phyloP scores from a whole-genome alignment of 2,797 vertebrate species.

The Amblyraja radiata region DNA sequence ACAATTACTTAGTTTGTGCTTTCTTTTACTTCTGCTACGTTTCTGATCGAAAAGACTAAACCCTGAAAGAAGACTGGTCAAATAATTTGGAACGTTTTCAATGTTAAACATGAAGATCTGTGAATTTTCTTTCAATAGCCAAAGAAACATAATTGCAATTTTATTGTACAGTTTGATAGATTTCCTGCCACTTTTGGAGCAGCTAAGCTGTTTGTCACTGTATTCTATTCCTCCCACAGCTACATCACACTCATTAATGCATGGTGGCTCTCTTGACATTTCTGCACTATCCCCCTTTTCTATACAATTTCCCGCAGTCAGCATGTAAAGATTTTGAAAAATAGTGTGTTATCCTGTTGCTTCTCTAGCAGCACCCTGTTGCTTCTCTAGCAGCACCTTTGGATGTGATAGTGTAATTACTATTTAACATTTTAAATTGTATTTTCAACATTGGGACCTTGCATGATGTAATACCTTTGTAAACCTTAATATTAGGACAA shows the following conservation, averaged over 20 bases:
- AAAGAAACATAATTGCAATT: slow-evolving; percentile 99
- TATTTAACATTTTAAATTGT: background rate
- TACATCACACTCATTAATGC: slow-evolving; percentile 58
- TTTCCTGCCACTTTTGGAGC: slow-evolving; percentile 98
- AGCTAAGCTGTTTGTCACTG: slow-evolving; percentile 98
- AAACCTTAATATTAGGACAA: background rate
- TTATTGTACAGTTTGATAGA: slow-evolving; percentile 99
- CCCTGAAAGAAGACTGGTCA: slow-evolving; percentile 56
- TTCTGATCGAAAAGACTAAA: slow-evolving; percentile 57
- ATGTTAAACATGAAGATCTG: slow-evolving; percentile 77
- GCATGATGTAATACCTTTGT: background rate
- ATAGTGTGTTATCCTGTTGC: background rate
- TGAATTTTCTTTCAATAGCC: slow-evolving; percentile 91
- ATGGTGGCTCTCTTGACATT: slow-evolving; percentile 51
- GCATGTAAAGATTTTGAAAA: slow-evolving; percentile 29
- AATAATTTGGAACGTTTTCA: slow-evolving; percentile 65
- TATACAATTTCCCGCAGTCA: background rate
- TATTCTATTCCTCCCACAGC: slow-evolving; percentile 80
- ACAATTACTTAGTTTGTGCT: background rate
- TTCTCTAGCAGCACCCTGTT: background rate
- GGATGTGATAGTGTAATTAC: background rate
- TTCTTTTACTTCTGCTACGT: slow-evolving; percentile 13
- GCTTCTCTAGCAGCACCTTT: background rate
- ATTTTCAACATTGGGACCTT: background rate
- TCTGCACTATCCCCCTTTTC: slow-evolving; percentile 45